Evolutionary conservation across 1,140 invertebrate species (phyloP).

Genomic region (Leptinotarsa undecemlineata): DNA sequence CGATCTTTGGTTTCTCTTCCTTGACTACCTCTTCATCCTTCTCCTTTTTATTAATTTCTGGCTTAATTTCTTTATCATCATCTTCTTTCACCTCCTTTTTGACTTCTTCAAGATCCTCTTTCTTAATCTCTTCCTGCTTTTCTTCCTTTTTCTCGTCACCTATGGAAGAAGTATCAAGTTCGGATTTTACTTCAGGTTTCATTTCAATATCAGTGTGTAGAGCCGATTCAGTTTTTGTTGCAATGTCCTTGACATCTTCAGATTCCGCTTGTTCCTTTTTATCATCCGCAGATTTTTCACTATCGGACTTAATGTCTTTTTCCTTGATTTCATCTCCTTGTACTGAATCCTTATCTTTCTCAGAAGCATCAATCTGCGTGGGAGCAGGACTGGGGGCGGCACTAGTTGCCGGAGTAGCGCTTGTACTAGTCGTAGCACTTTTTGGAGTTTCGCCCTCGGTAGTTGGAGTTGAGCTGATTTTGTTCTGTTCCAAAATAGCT

Average conservation of each 20-base stretch:
- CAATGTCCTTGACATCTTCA: conserved; percentile 31
- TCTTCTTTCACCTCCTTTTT: conserved; percentile 30
- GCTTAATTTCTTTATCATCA: conserved; percentile 40
- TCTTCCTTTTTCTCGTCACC: conserved; percentile 56
- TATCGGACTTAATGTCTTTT: conserved; percentile 51
- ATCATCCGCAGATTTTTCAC: conserved; percentile 46
- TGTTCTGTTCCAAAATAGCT: conserved; percentile 53
- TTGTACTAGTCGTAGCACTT: conserved; percentile 63
- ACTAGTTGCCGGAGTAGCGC: conserved; percentile 69
- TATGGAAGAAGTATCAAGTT: conserved; percentile 32
- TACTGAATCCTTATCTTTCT: conserved; percentile 49
- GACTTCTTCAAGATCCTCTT: conserved; percentile 28
- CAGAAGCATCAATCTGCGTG: conserved; percentile 47
- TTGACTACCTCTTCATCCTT: conserved; percentile 53
- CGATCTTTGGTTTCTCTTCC: conserved; percentile 56
- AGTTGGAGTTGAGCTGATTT: conserved; percentile 35
- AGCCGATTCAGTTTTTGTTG: conserved; percentile 51
- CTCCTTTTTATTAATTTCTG: conserved; percentile 39
- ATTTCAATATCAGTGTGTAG: conserved; percentile 40
- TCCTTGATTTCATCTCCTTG: conserved; percentile 60
- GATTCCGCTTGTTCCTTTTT: conserved; percentile 55
- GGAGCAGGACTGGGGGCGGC: conserved; percentile 73
- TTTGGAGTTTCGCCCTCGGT: conserved; percentile 50
- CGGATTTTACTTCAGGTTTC: conserved; percentile 43
- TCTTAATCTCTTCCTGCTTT: conserved; percentile 46